A percentile compares a stretch with the other conserved stretches of the same genome.
These are phyloP conservation scores for Lycocorax pyrrhopterus DNA, from an alignment of 2,113 vertebrate genomes.

Conservation along the genomic window DNA sequence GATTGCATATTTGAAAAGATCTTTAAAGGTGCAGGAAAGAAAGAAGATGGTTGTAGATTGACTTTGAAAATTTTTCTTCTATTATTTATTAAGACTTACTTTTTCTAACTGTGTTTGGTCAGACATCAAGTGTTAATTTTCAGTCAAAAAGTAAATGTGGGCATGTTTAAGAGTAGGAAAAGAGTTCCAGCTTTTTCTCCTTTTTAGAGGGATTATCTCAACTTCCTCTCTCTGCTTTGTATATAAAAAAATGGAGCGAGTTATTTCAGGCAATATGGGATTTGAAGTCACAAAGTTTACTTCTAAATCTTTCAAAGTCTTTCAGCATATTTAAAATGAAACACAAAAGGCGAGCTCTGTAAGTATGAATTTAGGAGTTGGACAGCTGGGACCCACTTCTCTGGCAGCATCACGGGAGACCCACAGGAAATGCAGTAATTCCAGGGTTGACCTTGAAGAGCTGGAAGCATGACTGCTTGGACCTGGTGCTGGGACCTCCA, in stretches of 20 bases:
- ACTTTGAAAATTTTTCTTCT: not conserved
- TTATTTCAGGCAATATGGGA: not conserved
- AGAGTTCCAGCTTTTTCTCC: not conserved
- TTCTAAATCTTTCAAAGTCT: not conserved
- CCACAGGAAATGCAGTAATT: not conserved
- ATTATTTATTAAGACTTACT: not conserved
- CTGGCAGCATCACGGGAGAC: not conserved
- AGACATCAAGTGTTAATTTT: not conserved
- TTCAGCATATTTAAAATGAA: not conserved
- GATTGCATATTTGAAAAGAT: not conserved
- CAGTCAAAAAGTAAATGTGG: not conserved
- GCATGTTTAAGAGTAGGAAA: not conserved
- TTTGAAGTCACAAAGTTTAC: not conserved
- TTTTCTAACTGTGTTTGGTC: not conserved
- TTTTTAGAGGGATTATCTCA: not conserved
- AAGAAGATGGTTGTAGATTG: not conserved
- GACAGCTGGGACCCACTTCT: not conserved
- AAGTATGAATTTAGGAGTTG: not conserved
- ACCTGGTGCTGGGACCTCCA: not conserved
- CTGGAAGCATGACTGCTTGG: not conserved
- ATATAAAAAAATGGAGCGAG: fast-evolving
- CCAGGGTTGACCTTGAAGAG: not conserved
- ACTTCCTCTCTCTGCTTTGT: not conserved
- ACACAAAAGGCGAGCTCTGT: not conserved
- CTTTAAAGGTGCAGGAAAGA: not conserved